Evolutionary conservation across 2,888 invertebrate genomes (phyloP).

Genomic region (Phalera bucephala): DNA sequence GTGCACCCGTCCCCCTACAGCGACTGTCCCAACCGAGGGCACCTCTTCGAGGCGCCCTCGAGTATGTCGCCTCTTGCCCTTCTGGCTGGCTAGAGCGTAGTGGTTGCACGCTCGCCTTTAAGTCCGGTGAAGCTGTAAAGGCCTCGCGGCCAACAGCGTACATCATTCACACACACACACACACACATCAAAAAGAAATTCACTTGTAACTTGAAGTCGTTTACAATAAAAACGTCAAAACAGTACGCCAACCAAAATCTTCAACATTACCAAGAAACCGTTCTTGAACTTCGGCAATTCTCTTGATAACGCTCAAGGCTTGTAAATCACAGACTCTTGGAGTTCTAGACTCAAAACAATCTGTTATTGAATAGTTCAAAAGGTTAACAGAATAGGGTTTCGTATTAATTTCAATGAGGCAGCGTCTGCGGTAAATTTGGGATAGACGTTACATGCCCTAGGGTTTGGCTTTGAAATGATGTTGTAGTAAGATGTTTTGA

Average conservation of each 20-base stretch:
- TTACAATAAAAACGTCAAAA: not conserved
- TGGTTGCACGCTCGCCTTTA: too few relatives aligned
- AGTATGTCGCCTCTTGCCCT: too few relatives aligned
- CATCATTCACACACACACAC: too few relatives aligned
- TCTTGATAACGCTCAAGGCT: conserved; percentile 18
- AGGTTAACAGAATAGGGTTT: not conserved
- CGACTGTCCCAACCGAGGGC: too few relatives aligned
- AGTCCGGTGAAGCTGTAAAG: too few relatives aligned
- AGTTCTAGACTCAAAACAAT: conserved; percentile 28
- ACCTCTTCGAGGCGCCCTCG: too few relatives aligned
- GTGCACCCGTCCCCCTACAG: too few relatives aligned
- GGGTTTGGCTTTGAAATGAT: too few relatives aligned
- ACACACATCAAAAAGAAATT: conserved; percentile 26
- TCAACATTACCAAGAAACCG: not conserved
- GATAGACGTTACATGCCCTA: too few relatives aligned
- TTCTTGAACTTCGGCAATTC: conserved; percentile 3
- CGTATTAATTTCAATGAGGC: not conserved
- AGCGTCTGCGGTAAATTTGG: not conserved
- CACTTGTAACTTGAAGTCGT: conserved; percentile 15
- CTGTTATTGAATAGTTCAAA: conserved; percentile 27
- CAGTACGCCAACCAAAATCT: not conserved
- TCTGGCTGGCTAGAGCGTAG: too few relatives aligned
- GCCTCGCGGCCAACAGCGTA: too few relatives aligned
- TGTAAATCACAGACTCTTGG: conserved; percentile 20
- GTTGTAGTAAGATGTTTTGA: too few relatives aligned